Conservation (phyloP, 2,888 invertebrate genomes). For the Drosophila mayaguana region DNA sequence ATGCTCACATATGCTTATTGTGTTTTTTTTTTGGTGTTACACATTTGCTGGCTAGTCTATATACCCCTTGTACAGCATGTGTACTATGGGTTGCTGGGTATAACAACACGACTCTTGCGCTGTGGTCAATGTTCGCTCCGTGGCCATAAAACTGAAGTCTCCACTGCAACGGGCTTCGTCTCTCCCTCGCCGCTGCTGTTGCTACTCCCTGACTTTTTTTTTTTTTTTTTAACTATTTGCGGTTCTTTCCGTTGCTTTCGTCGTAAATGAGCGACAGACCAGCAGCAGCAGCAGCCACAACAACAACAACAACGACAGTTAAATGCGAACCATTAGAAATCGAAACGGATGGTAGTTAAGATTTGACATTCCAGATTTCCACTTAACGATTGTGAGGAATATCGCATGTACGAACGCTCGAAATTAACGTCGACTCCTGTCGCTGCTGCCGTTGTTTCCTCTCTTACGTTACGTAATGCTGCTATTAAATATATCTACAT, state of each 20-base stretch:
- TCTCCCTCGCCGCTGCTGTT: background rate
- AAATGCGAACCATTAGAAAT: conserved; percentile 55
- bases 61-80: background rate
- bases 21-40: background rate
- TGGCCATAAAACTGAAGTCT: conserved; percentile 19
- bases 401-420: conserved; percentile 26
- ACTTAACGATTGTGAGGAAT: conserved; percentile 50
- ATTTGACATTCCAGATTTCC: conserved; percentile 56
- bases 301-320: conserved; percentile 22
- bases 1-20: background rate
- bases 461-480: conserved; percentile 18
- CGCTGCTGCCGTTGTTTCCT: background rate
- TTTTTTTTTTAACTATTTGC: conserved; percentile 30
- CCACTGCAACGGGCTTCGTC: background rate
- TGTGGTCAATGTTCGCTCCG: conserved; percentile 41
- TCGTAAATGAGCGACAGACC: conserved; percentile 39
- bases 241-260: conserved; percentile 34
- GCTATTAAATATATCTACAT: background rate
- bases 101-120: conserved; percentile 21
- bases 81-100: background rate
- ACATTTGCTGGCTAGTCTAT: background rate
- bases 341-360: conserved; percentile 60
- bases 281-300: conserved; percentile 26
- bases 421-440: conserved; percentile 37
- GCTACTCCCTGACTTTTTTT: background rate